Conservation (phyloP, 2,113 vertebrate genomes). For the Xerus inauris region DNA sequence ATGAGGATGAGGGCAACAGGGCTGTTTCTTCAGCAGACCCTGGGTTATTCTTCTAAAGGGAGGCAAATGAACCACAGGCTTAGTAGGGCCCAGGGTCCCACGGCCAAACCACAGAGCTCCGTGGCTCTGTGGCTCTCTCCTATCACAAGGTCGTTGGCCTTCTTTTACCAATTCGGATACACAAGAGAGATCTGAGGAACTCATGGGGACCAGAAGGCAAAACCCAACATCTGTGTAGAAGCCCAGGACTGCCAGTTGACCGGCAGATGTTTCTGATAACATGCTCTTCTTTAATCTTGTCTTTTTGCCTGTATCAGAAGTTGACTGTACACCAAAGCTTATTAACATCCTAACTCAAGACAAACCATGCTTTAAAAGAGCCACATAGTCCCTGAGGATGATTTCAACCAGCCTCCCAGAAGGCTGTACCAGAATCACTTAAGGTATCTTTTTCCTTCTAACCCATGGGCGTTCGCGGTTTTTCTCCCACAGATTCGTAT, state of each 20-base stretch:
- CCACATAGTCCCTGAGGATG: neutral
- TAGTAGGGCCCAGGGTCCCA: neutral
- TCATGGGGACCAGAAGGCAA: neutral
- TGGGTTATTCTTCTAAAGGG: neutral
- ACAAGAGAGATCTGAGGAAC: neutral
- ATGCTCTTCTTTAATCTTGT: neutral
- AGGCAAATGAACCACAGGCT: neutral
- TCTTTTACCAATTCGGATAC: neutral
- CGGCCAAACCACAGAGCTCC: neutral
- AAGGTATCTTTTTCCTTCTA: neutral
- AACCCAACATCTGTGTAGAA: accelerated
- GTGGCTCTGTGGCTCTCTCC: neutral
- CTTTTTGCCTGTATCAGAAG: neutral
- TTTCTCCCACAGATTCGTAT: too few relatives aligned
- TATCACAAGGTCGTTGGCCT: neutral
- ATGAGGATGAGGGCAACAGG: neutral
- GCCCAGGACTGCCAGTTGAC: neutral
- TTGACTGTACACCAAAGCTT: neutral
- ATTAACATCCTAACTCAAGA: neutral
- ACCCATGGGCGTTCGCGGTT: neutral
- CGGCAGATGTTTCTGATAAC: accelerated
- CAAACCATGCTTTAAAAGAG: neutral
- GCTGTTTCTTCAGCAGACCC: accelerated
- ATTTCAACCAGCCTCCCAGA: neutral
- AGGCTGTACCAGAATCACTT: neutral